Conservation (phyloP, 2,113 vertebrate genomes). For the Haemorhous mexicanus region DNA sequence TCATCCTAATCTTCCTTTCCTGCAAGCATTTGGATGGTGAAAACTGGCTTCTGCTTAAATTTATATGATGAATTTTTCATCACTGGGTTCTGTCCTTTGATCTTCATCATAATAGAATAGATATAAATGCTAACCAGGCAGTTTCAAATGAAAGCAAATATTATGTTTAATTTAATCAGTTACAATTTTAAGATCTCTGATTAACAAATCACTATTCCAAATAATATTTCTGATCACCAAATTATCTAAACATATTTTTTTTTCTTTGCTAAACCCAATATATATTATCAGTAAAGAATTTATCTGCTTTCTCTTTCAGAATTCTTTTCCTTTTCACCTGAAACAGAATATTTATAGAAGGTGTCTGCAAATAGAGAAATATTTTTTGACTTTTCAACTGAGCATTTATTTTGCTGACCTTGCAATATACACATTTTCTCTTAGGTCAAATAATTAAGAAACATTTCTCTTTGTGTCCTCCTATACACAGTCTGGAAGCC, state of each 20-base stretch:
- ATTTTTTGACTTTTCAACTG: not conserved
- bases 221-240: not conserved
- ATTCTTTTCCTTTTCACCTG: not conserved
- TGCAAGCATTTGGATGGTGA: not conserved
- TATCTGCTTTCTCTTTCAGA: not conserved
- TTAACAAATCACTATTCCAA: not conserved
- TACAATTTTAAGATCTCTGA: not conserved
- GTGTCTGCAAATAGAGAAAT: not conserved
- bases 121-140: not conserved
- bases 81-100: not conserved
- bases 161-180: not conserved
- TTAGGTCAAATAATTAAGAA: not conserved
- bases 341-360: not conserved
- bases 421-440: not conserved
- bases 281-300: not conserved
- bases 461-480: not conserved
- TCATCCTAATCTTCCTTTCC: not conserved
- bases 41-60: not conserved
- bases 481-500: not conserved
- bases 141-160: not conserved
- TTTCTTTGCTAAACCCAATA: not conserved
- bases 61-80: not conserved
- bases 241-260: not conserved
- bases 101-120: not conserved
- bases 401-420: not conserved